These are phyloP conservation scores for Alosa sapidissima DNA, from an alignment of 2,797 vertebrate genomes.

Conservation along the genomic window DNA sequence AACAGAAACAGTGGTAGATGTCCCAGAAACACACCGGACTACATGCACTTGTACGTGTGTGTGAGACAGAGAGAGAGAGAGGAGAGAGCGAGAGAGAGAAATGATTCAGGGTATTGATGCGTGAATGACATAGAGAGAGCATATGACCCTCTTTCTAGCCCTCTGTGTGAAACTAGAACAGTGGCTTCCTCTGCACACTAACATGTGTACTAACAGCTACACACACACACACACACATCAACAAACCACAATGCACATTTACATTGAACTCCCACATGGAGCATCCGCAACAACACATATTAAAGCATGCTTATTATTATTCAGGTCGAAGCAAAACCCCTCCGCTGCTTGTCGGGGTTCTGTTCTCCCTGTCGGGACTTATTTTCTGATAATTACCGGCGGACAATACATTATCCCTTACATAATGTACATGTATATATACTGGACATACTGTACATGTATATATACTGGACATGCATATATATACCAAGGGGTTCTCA, in stretches of 20 bases:
- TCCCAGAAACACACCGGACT: no score
- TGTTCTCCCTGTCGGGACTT: no score
- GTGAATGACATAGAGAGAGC: neutral
- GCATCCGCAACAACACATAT: neutral
- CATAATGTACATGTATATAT: no score
- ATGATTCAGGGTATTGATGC: neutral
- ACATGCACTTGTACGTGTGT: neutral
- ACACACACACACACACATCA: neutral
- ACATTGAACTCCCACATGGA: neutral
- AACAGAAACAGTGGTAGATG: no score
- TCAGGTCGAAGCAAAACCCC: no score
- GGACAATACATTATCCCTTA: no score
- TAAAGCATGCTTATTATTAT: neutral
- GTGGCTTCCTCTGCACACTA: neutral
- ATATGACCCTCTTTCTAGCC: neutral
- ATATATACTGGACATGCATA: no score
- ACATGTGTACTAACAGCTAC: neutral
- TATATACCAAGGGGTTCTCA: no score
- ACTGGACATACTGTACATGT: no score
- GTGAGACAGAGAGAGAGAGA: neutral
- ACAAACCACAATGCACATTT: constrained; percentile 8
- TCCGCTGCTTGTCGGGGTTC: no score
- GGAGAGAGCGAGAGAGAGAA: no score
- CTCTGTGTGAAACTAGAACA: neutral
- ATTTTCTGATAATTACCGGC: no score